Conservation (phyloP, 92 coral and sea anemone species). For the Porites rus region DNA sequence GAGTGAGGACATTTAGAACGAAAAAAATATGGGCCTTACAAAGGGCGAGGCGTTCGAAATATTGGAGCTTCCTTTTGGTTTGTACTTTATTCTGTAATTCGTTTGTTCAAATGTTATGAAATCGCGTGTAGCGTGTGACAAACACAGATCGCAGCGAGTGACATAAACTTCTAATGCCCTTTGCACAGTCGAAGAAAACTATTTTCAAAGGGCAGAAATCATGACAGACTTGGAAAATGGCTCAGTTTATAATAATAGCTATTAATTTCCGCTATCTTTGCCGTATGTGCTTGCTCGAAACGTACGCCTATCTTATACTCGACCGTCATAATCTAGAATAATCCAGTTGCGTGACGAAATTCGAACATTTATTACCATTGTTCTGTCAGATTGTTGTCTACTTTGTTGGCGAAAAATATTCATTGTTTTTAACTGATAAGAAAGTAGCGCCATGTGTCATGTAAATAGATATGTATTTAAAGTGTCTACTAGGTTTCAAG, state of each 20-base stretch:
- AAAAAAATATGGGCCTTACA: conserved; percentile 78
- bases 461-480: background rate
- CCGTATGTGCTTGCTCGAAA: too few relatives aligned
- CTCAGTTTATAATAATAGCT: too few relatives aligned
- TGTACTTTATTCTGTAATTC: background rate
- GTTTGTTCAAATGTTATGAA: background rate
- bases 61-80: conserved; percentile 87
- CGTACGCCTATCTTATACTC: too few relatives aligned
- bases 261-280: too few relatives aligned
- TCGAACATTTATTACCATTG: background rate
- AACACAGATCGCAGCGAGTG: background rate
- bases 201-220: background rate
- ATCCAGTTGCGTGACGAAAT: conserved; percentile 38
- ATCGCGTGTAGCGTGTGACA: background rate
- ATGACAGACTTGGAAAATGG: background rate
- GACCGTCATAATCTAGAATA: too few relatives aligned
- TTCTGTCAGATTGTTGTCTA: background rate
- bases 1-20: conserved; percentile 15
- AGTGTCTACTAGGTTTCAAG: background rate
- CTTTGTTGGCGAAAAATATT: background rate
- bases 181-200: background rate
- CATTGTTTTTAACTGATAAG: background rate
- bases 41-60: conserved; percentile 80
- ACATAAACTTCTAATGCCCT: background rate
- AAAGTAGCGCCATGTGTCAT: too few relatives aligned